Base-by-base conservation (phyloP, 2,113 vertebrate genomes). In the Sapayoa aenigma region DNA sequence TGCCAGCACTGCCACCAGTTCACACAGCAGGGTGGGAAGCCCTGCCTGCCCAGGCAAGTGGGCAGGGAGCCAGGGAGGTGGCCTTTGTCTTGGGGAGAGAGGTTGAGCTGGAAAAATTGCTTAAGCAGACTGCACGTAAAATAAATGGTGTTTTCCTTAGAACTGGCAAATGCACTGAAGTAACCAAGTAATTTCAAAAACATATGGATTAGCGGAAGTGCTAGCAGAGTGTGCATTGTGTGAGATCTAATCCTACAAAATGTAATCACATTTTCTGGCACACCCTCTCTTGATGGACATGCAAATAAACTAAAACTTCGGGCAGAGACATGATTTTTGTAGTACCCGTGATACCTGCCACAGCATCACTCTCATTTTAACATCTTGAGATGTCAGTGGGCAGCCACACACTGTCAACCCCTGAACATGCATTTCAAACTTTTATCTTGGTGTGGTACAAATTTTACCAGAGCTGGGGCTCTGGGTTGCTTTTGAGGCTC, bases 61-160 rank as follows among this genome's bases (percentile, higher is more conserved):
- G 97, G 96, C 97, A 96, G 77, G 9, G 60, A 96, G 93, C 83
- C 94, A 95, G 44, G 60, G 82, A 90, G 83, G 91, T 89, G 79
- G 35, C 94, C 84, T 97, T 96, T 96, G 90, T 96, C 94, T 90
- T 83, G 27, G 47, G 74, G 71, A 97, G 74, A 93, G 60, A 69
- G 18, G 18, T 16, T 91, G 80, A 90, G 65, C 84, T 94, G 81
- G 68, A 90, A 97, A 94, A 93, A 95, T 90, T 72, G 35, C 49
- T 88, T 90, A 77, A 91, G 67, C 76, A 91, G 47, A 33, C 53
- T 91, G 11, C 33, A 89, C 0, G 1, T 89, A 77, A 80, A 92
- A 74, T 42, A 49, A 11, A 62, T 22, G 4, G 25, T 55, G 22
- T 75, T 87, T 89, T 67, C 56, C 76, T 93, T 59, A 84, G 89